Evolutionary conservation across 2,888 invertebrate species (phyloP).

Genomic region (Eurois occulta): DNA sequence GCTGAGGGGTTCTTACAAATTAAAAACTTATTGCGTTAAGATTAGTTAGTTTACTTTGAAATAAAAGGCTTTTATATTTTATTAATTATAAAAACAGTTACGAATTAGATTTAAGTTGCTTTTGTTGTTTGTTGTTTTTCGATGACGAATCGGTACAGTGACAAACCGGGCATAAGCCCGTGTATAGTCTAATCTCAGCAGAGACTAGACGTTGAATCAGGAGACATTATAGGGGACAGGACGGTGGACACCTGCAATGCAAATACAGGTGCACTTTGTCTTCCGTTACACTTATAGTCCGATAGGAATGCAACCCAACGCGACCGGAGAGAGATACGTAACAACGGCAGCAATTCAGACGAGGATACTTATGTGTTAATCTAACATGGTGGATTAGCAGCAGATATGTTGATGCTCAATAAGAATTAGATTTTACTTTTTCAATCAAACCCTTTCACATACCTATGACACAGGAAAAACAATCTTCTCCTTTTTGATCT

Average conservation of each 20-base stretch:
- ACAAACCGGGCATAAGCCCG: too few relatives aligned
- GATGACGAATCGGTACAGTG: too few relatives aligned
- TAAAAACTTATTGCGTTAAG: too few relatives aligned
- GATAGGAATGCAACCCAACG: not conserved
- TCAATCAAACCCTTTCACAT: not conserved
- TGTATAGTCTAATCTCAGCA: not conserved
- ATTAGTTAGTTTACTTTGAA: too few relatives aligned
- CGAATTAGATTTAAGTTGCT: too few relatives aligned
- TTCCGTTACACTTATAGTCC: not conserved
- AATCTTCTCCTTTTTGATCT: not conserved
- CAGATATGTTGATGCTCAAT: not conserved
- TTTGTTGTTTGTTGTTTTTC: too few relatives aligned
- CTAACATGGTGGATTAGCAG: not conserved
- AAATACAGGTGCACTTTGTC: not conserved
- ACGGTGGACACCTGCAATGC: too few relatives aligned
- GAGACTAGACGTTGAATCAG: not conserved
- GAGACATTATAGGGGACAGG: not conserved
- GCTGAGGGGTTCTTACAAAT: too few relatives aligned
- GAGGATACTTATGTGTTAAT: not conserved
- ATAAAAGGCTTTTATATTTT: too few relatives aligned
- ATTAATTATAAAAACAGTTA: not conserved
- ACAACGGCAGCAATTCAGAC: not conserved
- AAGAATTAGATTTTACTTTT: not conserved
- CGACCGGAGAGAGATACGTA: not conserved
- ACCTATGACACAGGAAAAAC: not conserved